These are phyloP conservation scores for Malurus leucopterus DNA, from an alignment of 2,797 vertebrate species.

Conservation along the genomic window DNA sequence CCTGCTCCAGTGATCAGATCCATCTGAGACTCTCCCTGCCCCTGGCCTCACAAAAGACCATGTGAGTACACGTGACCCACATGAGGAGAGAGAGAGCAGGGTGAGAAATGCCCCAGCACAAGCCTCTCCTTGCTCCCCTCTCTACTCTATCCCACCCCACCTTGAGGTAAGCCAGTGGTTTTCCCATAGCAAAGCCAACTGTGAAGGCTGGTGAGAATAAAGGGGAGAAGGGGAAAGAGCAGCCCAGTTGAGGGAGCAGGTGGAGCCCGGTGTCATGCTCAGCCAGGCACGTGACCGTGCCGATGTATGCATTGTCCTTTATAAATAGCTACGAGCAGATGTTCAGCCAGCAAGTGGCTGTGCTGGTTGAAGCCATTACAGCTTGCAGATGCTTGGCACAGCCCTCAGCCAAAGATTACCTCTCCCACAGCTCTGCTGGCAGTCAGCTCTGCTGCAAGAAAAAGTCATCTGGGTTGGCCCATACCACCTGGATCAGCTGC, in stretches of 20 bases:
- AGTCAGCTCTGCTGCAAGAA: background rate
- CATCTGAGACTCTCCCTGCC: background rate
- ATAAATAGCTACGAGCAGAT: conserved; percentile 39
- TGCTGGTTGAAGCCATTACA: conserved; percentile 15
- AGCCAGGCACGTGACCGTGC: background rate
- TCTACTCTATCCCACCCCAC: background rate
- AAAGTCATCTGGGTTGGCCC: conserved; percentile 31
- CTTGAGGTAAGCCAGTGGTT: background rate
- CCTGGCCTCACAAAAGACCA: conserved; percentile 20
- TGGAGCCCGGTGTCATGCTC: background rate
- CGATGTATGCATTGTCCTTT: background rate
- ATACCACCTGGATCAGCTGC: conserved; percentile 41
- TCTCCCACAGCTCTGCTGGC: conserved; percentile 38
- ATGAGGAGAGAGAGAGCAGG: background rate
- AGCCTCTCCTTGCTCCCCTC: background rate
- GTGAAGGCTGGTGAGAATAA: background rate
- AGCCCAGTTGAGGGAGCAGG: background rate
- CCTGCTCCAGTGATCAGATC: conserved; percentile 6
- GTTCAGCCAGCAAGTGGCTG: conserved; percentile 32
- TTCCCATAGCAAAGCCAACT: background rate
- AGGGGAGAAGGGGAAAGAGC: background rate
- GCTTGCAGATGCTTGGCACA: conserved; percentile 27
- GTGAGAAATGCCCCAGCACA: background rate
- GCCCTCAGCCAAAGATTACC: conserved; percentile 28
- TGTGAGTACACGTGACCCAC: background rate